Evolutionary conservation across 2,113 vertebrate genomes (phyloP), one percentile per base, ranked within the genome.

Genomic region (Sterrhoptilus dennistouni): DNA sequence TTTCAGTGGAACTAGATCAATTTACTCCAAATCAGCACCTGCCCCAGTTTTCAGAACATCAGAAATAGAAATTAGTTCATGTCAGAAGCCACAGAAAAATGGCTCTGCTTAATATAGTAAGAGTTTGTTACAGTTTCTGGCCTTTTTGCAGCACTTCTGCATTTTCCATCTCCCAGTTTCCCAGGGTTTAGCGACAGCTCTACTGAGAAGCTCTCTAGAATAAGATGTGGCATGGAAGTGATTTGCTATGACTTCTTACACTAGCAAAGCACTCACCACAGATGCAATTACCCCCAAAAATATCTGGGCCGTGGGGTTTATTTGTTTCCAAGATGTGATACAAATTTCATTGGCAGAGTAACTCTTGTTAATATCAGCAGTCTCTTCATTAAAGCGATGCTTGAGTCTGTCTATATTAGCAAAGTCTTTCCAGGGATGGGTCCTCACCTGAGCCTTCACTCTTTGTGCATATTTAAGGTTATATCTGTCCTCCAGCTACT

Each of bases 51-150:
- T 77, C 52, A 59, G 60, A 87, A 59, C 64, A 96, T 78, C 87
- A 71, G 72, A 84, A 96, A 96, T 89, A 94, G 92, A 96, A 97
- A 94, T 0, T 31, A 88, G 86, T 95, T 94, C 88, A 86, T 23
- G 72, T 82, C 71, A 90, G 40, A 92, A 90, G 69, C 68, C 69
- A 66, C 33, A 61, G 57, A 84, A 94, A 93, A 94, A 89, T 38
- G 19, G 49, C 53, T 84, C 33, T 78, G 69, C 86, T 92, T 92
- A 93, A 93, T 71, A 89, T 86, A 89, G 92, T 35, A 72, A 13
- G 60, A 68, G 36, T 81, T 77, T 78, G 79, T 83, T 83, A 89
- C 1, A 64, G 53, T n/a, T 93, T 78, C 47, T 75, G 61, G 53
- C 42, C 79, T 81, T 88, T 22, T 52, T 18, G 21, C 49, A 82